Evolutionary conservation across 2,113 vertebrate species (phyloP), one percentile per base, ranked within the genome.

Genomic region (Antigone vipio): DNA sequence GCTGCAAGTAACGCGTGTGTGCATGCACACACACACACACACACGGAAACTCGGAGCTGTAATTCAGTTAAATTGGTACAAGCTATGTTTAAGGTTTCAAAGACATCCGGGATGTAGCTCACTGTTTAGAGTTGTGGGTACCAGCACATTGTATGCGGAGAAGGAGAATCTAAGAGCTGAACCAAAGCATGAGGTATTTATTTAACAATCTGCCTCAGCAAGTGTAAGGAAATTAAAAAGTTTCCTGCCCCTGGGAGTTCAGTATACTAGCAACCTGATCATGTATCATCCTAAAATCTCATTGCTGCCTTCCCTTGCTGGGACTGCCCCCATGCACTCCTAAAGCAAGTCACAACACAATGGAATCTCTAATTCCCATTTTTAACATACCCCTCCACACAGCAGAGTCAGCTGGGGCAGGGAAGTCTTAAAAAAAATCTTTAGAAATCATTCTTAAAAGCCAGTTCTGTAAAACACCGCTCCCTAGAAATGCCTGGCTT

Each of bases 181-280:
- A 84, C 62, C 76, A 80, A 86, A 96, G 68, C 82, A 80, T 32
- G 34, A 91, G 47, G 32, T 75, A 74, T 88, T 94, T 82, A 87
- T 85, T 94, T 80, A 92, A 75, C 38, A 30, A 77, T 84, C 74
- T 68, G 69, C 68, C 29, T 67, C 64, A 35, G 56, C 78, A 97
- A 88, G 67, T 20, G 29, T 58, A 91, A 73, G 52, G 69, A 67
- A 92, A 92, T 87, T 47, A 67, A 80, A 92, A 84, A 42, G 45
- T 30, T 92, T 82, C 89, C 94, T 88, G 69, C 18, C 71, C 40
- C 47, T 82, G 82, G 64, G 75, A 95, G 73, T n/a, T 75, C 66
- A 92, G 53, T 34, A 50, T 6, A 78, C 34, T 35, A 68, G 49
- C 62, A 92, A 89, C 60, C 32, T 68, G 49, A 89, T 16, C 1